A percentile compares a stretch with the other conserved stretches of the same genome.
Conservation (phyloP, 2,113 vertebrate species). For the Nycticryphes semicollaris region DNA sequence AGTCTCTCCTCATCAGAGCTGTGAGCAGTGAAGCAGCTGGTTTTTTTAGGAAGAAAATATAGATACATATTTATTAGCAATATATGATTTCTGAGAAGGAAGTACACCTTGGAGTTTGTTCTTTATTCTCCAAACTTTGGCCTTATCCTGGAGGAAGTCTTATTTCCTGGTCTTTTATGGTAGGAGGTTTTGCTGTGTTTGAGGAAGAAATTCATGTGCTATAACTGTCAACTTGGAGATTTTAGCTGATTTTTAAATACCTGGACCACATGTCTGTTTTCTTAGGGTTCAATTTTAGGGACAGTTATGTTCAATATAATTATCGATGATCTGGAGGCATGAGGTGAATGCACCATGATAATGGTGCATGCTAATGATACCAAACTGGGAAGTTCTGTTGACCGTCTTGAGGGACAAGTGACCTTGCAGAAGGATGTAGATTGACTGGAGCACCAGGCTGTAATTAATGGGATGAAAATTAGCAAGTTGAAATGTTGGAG, state of each 20-base stretch:
- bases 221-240: neutral
- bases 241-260: neutral
- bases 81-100: neutral
- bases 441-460: neutral
- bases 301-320: neutral
- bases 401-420: neutral
- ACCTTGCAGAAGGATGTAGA: neutral
- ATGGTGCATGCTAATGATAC: neutral
- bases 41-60: neutral
- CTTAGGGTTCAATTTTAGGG: neutral
- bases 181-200: neutral
- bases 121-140: neutral
- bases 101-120: neutral
- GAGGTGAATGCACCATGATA: neutral
- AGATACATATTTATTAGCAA: neutral
- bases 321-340: neutral
- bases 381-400: neutral
- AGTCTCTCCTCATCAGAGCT: neutral
- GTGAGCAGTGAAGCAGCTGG: neutral
- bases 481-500: neutral
- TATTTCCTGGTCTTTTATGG: neutral
- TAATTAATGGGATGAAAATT: neutral
- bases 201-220: neutral
- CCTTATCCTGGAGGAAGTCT: neutral
- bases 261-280: neutral